Base-by-base conservation (phyloP, 2,888 invertebrate genomes). In the Aplocera efformata region DNA sequence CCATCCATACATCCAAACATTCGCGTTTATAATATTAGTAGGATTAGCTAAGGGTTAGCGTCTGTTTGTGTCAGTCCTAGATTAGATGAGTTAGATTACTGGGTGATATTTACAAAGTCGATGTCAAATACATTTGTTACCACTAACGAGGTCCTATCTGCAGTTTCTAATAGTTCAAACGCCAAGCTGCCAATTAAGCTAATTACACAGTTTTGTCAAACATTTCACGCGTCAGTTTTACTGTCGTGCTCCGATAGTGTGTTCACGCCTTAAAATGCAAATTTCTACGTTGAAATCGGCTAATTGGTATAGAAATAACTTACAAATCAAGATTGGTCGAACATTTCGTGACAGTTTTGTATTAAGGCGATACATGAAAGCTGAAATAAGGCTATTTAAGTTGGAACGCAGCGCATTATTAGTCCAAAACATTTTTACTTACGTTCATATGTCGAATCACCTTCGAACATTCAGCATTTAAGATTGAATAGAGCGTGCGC, bases 211-310 rank as follows among this genome's bases (percentile, higher is more conserved):
- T 42, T 47, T 32, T 37, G 40, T 37, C 38, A 42, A 46, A 39
- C 48, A 42, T 47, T 46, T 30, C 32, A 44, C 31, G 39, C 35
- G 31, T 44, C 32, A 36, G 32, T 42, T 51, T 45, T 41, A 43
- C 23, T 17, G 38, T 44, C 43, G 41, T 48, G 47, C 44, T 42
- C 3, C 24, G 29, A 41, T 31, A 36, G 41, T 46, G 30, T 30
- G 35, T 50, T 50, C 50, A 51, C 53, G 44, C 51, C 53, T 55
- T 50, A 40, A 40, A 48, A 54, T 47, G 44, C 42, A 43, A 45
- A 51, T 49, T 42, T 25, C 20, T 22, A 41, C 20, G 30, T 47
- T 45, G 36, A 41, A 48, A 42, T 50, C 27, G 21, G 41, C 48
- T 54, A 54, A 51, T 54, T 54, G 51, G 54, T 48, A 34, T 48